These are phyloP conservation scores for Arctocebus calabarensis DNA, from an alignment of 2,797 vertebrate species.

Conservation along the genomic window DNA sequence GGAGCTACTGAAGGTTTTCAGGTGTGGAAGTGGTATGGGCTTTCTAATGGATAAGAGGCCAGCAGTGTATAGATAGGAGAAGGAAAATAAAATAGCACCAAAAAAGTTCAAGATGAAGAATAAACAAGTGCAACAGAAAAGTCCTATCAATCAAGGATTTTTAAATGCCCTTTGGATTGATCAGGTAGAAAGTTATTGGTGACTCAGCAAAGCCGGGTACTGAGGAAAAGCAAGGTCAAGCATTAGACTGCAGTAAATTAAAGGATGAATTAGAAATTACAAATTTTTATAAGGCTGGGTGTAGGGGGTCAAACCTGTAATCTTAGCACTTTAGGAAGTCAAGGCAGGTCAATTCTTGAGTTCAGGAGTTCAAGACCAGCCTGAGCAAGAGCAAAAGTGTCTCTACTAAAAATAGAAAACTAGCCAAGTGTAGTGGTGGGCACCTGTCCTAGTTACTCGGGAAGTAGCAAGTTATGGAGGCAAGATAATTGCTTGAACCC, in stretches of 20 bases:
- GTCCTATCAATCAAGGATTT: not conserved
- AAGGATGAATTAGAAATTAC: not conserved
- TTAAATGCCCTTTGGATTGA: not conserved
- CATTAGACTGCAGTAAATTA: not conserved
- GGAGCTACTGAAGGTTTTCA: not conserved
- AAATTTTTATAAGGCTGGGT: not conserved
- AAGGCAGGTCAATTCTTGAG: too few species aligned
- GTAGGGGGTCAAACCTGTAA: too few species aligned
- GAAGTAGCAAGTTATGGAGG: too few species aligned
- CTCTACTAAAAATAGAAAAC: too few species aligned
- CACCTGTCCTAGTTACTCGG: too few species aligned
- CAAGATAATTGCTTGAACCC: too few species aligned
- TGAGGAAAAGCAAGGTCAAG: not conserved
- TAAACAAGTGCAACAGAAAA: not conserved
- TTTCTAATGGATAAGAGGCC: not conserved
- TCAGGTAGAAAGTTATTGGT: not conserved
- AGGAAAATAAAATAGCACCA: not conserved
- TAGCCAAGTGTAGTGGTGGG: too few species aligned
- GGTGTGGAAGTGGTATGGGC: not conserved
- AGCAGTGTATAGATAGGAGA: not conserved
- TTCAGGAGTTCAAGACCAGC: too few species aligned
- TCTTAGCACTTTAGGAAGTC: too few species aligned
- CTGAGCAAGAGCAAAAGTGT: too few species aligned
- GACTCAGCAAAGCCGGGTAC: not conserved
- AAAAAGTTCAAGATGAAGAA: conserved; percentile 9